Base-by-base conservation (phyloP, 1,140 invertebrate species). In the Sitobion miscanthi region DNA sequence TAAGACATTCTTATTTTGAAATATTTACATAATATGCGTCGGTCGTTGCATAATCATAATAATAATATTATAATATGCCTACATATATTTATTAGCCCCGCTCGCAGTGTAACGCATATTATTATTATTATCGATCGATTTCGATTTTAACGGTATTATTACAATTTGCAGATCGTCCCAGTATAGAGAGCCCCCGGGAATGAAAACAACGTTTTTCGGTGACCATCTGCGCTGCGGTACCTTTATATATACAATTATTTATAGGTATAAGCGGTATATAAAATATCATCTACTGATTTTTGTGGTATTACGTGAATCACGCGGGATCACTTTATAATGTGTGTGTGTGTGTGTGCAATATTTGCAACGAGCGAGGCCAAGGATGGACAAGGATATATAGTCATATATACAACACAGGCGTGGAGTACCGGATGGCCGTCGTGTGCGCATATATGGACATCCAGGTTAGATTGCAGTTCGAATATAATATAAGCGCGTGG, bases 401-500 rank as follows among this genome's bases (percentile, higher is more conserved):
- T 77, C 62, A 77, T 77, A 85, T 30, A 85, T 21, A 83, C 90
- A 25, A 57, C 83, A 85, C 38, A 52, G 47, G 38, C 77, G 82
- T 92, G 91, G 91, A 92, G 91, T 49, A 92, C 91, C 91, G 91
- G 91, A 92, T 92, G 77, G 91, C 91, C 91, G 91, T 92, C 91
- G 77, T 2, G 69, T 85, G 91, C 77, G 91, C 91, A 83, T 92
- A 92, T 92, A 92, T 92, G 91, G 91, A 92, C 91, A 92, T 92
- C 77, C 91, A 92, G 91, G 91, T 85, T 92, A 92, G 77, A 92
- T 54, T 38, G 77, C 62, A n/a, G 62, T 25, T 90, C 14, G 88
- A 90, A 90, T 90, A 90, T 47, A 54, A 54, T 54, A 38, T 17
- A 47, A 9, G 42, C 42, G 25, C 30, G 49, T 11, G 42, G 88